Evolutionary conservation across 2,797 vertebrate species (phyloP).

Genomic region (Anabas testudineus): DNA sequence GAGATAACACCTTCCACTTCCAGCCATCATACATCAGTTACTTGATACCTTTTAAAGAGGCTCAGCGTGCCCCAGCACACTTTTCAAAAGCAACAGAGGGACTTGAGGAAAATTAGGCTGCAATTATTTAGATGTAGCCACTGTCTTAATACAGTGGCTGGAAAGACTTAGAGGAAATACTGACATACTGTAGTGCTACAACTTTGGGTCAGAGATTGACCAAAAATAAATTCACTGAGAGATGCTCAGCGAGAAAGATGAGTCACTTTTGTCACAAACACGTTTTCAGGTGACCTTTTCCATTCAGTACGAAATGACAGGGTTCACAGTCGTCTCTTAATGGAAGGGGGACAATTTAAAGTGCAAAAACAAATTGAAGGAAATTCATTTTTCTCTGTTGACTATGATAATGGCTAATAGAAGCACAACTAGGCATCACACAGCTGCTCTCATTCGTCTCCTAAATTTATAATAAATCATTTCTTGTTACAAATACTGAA

Average conservation of each 20-base stretch:
- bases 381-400: background rate
- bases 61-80: conserved; percentile 6
- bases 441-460: background rate
- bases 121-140: conserved; percentile 29
- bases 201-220: background rate
- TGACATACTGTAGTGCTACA: too few relatives aligned
- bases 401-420: background rate
- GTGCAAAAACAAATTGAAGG: background rate
- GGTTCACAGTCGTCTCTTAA: background rate
- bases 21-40: conserved; percentile 60
- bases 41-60: conserved; percentile 49
- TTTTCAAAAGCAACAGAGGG: conserved; percentile 11
- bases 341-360: background rate
- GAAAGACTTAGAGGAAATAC: conserved; percentile 21
- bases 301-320: background rate
- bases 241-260: too few relatives aligned
- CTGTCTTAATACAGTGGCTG: conserved; percentile 10
- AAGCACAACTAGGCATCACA: background rate
- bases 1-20: conserved; percentile 69
- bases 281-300: background rate
- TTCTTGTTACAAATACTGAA: too few relatives aligned
- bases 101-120: conserved; percentile 14
- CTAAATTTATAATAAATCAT: too few relatives aligned
- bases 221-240: background rate
- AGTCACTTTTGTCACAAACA: background rate